Evolutionary conservation across 2,888 invertebrate species (phyloP).

Genomic region (Ornithoptera alexandrae): DNA sequence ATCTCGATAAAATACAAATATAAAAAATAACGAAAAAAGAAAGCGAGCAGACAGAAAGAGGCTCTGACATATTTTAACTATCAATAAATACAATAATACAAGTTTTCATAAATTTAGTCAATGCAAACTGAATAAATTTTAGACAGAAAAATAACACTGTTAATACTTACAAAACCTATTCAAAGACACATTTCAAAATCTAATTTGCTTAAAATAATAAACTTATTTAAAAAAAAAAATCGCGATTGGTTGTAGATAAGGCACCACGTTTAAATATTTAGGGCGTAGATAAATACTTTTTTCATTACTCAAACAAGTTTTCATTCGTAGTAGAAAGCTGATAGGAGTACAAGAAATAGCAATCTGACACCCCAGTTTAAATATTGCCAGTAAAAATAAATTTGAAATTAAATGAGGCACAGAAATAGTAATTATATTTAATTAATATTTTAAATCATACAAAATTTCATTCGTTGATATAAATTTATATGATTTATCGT

Average conservation of each 20-base stretch:
- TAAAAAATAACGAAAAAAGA: no score
- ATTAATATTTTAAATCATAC: no score
- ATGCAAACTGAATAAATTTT: neutral
- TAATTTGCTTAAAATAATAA: neutral
- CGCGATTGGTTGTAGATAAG: conserved; percentile 3
- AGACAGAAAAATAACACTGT: neutral
- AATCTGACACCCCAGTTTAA: neutral
- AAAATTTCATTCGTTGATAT: no score
- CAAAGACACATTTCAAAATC: conserved; percentile 29
- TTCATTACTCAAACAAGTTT: conserved; percentile 18
- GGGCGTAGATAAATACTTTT: neutral
- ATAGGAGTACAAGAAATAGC: neutral
- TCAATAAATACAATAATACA: no score
- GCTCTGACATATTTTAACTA: no score
- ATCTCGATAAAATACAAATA: no score
- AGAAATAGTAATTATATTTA: no score
- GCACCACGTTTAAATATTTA: conserved; percentile 10
- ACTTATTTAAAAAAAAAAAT: neutral
- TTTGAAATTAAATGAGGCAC: no score
- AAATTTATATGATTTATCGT: no score
- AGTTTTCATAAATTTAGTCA: no score
- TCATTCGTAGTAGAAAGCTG: conserved; percentile 16
- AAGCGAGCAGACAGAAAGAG: no score
- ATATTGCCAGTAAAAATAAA: no score
- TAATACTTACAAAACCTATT: conserved; percentile 33